phyloP scores from a whole-genome alignment of 2,113 vertebrate species.

The Oostethus manadensis region DNA sequence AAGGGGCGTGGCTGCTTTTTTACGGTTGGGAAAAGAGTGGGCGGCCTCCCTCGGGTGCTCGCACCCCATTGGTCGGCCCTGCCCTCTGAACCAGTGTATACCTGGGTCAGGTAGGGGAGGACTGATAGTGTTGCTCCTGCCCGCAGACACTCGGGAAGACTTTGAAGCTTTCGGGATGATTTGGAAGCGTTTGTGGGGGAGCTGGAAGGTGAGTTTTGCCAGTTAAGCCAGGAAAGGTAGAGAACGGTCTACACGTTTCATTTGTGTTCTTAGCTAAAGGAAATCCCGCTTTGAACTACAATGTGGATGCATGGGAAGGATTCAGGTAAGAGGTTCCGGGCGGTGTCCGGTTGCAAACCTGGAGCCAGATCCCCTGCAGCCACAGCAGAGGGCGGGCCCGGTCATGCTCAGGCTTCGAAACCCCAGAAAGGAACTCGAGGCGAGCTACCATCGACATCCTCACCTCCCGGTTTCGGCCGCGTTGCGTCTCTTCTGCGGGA shows the following conservation, averaged over 20 bases:
- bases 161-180: conserved; percentile 10
- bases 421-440: conserved; percentile 5
- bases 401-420: conserved; percentile 56
- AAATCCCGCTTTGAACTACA: no score
- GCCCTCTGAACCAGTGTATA: conserved; percentile 62
- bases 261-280: background rate
- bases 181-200: conserved; percentile 3
- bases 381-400: conserved; percentile 58
- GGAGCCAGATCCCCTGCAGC: conserved; percentile 49
- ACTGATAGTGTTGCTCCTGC: conserved; percentile 30
- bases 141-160: conserved; percentile 6
- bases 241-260: background rate
- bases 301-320: no score
- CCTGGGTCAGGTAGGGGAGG: conserved; percentile 70
- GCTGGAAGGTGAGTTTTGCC: conserved; percentile 43
- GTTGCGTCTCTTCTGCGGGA: conserved; percentile 26
- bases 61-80: conserved; percentile 57
- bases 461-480: background rate
- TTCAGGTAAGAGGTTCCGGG: background rate
- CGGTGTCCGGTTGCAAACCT: conserved; percentile 11
- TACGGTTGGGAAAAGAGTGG: conserved; percentile 34
- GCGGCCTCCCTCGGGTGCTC: conserved; percentile 46
- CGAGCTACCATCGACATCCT: background rate
- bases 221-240: conserved; percentile 12
- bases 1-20: conserved; percentile 66